phyloP scores from a whole-genome alignment of 1,140 invertebrate species.

The Colletes gigas region DNA sequence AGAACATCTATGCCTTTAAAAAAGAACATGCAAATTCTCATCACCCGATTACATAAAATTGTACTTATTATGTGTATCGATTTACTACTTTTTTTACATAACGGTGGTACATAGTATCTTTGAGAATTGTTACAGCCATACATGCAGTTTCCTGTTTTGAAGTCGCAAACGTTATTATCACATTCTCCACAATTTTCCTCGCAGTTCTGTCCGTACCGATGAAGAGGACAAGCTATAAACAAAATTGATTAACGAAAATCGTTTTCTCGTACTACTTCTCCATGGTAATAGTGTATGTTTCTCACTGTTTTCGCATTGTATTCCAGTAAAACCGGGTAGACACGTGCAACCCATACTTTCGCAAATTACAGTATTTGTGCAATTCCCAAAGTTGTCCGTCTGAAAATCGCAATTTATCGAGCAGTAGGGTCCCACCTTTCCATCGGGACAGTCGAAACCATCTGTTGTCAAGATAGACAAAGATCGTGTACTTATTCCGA shows the following conservation, averaged over 20 bases:
- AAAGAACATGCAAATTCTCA: neutral
- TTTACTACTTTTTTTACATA: slow-evolving; percentile 53
- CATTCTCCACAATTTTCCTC: slow-evolving; percentile 45
- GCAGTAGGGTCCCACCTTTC: slow-evolving; percentile 46
- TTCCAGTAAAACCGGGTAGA: slow-evolving; percentile 32
- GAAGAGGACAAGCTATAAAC: slow-evolving; percentile 33
- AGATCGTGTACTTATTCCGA: neutral
- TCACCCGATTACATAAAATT: neutral
- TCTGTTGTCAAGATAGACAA: neutral
- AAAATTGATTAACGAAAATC: neutral
- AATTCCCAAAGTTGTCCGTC: neutral
- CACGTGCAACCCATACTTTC: slow-evolving; percentile 47
- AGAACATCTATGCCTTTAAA: slow-evolving; percentile 19
- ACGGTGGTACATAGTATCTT: slow-evolving; percentile 43
- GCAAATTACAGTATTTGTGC: slow-evolving; percentile 38
- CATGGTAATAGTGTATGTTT: neutral
- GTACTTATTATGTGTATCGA: neutral
- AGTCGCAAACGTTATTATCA: neutral
- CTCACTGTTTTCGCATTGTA: slow-evolving; percentile 32
- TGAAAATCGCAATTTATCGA: neutral
- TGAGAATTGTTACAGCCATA: slow-evolving; percentile 16
- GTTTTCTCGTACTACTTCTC: neutral
- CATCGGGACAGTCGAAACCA: slow-evolving; percentile 7
- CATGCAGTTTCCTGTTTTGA: slow-evolving; percentile 36
- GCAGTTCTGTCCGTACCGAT: slow-evolving; percentile 51